Base-by-base conservation (phyloP, 2,113 vertebrate genomes). In the Tragelaphus buxtoni region DNA sequence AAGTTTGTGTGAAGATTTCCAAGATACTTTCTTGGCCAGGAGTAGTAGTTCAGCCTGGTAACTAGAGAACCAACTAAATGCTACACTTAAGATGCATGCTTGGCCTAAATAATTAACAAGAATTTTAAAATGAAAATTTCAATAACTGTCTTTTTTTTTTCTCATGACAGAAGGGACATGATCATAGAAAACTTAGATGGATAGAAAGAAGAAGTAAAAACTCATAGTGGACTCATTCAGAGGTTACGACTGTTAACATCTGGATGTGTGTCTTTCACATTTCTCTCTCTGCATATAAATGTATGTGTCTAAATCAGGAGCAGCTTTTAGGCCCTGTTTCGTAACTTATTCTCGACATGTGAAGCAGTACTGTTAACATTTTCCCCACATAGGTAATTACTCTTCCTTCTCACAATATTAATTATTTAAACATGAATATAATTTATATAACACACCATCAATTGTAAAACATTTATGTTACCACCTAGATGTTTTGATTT, bases 21-120 rank as follows among this genome's bases (percentile, higher is more conserved):
- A 95, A 96, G 96, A 89, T 95, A 69, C 47, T 80, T 90, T 95
- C 72, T 95, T 95, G 86, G 93, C 96, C 74, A 93, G 81, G 28
- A 91, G 10, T 32, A 86, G 32, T 58, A 86, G 35, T 58, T 90
- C 47, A 86, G 89, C 82, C 51, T 85, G 81, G 61, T 76, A 53
- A 95, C 9, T 63, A 35, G 28, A 94, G 89, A 87, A 42, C 13
- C 53, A 91, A 94, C 77, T 35, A 94, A 92, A 77, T 60, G 39
- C 51, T 95, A 86, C 61, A 51, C 84, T 86, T 51, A 91, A 65
- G 55, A 95, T 83, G 56, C 55, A 20, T 45, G 53, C 55, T 80
- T 87, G 74, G 53, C 17, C 74, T 91, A 49, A 93, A 84, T 89
- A 74, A 86, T 92, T 85, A 79, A 14, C 58, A 65, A 84, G 28